Percentiles rank a stretch among this genome's conserved stretches.
phyloP scores from a whole-genome alignment of 2,113 vertebrate species.

The Maccullochella peelii region DNA sequence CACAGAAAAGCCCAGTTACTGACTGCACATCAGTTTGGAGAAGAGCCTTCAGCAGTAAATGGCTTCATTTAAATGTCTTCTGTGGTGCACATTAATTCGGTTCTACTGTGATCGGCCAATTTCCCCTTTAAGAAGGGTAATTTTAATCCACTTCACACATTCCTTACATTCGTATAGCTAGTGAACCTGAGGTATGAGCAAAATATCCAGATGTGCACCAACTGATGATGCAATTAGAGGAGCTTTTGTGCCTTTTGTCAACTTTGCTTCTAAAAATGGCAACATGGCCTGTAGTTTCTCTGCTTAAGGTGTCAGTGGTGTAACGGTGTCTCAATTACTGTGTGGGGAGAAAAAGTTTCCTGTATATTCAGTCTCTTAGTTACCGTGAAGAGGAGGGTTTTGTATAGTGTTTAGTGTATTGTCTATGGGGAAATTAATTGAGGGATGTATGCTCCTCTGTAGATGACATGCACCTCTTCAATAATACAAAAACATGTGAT shows the following conservation, averaged over 20 bases:
- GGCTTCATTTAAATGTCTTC: not conserved
- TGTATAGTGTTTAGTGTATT: not conserved
- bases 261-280: not conserved
- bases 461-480: too few species aligned
- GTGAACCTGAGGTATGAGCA: not conserved
- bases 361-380: not conserved
- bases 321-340: not conserved
- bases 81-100: not conserved
- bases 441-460: conserved; percentile 1
- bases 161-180: not conserved
- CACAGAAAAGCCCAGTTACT: conserved; percentile 16
- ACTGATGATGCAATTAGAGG: too few species aligned
- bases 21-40: not conserved
- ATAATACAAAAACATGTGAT: not conserved
- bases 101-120: not conserved
- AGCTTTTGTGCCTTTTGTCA: not conserved
- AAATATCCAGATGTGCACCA: not conserved
- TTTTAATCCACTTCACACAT: not conserved
- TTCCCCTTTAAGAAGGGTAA: not conserved
- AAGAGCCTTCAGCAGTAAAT: not conserved
- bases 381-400: conserved; percentile 14
- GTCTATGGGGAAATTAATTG: not conserved
- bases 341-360: not conserved
- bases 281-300: not conserved
- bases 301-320: not conserved